Conservation (phyloP, 2,888 invertebrate genomes). For the Abrostola tripartita region DNA sequence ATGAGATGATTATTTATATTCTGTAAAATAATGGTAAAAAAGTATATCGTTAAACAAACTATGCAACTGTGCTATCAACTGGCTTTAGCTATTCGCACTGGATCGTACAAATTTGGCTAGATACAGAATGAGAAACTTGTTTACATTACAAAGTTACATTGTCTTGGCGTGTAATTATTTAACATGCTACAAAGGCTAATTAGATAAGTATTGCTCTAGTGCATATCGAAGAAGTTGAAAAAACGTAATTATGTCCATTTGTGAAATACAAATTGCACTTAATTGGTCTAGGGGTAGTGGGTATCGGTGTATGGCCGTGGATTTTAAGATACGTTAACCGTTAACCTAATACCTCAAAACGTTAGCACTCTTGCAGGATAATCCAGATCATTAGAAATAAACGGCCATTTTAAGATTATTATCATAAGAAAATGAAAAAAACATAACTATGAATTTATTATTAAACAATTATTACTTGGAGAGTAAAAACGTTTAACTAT, state of each 20-base stretch:
- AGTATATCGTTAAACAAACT: background rate
- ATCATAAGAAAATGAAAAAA: background rate
- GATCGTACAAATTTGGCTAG: background rate
- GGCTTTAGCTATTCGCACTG: background rate
- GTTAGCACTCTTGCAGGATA: no score
- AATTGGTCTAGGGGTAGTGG: background rate
- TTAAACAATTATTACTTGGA: background rate
- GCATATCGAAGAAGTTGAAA: background rate
- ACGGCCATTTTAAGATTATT: constrained; percentile 4
- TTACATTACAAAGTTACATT: constrained; percentile 1
- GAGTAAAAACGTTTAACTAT: constrained; percentile 18
- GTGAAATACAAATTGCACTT: background rate
- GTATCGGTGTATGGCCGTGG: background rate
- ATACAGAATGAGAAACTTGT: background rate
- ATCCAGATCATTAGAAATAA: constrained; percentile 1
- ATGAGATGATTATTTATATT: no score
- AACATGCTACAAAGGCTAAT: background rate
- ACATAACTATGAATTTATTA: background rate
- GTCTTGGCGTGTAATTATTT: background rate
- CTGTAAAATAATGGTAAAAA: no score
- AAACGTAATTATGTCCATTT: constrained; percentile 3
- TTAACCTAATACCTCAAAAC: background rate
- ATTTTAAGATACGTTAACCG: background rate
- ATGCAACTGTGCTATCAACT: background rate
- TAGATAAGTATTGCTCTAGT: background rate